A percentile compares a stretch with the other conserved stretches of the same genome.
Evolutionary conservation across 2,888 invertebrate genomes (phyloP).

Genomic region (Athalia rosae): DNA sequence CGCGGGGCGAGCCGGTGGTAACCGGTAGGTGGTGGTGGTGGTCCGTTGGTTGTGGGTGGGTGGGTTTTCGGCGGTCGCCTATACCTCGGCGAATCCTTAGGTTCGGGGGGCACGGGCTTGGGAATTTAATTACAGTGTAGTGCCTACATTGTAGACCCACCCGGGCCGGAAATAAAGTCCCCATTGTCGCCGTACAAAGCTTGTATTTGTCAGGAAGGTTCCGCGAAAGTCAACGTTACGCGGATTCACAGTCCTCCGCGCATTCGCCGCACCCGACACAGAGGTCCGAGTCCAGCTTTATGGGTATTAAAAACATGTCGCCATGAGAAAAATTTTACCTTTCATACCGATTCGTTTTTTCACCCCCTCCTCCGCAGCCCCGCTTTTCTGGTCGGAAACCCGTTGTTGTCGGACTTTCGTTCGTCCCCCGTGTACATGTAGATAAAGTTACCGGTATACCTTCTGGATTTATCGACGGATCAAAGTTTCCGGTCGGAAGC

Average conservation of each 20-base stretch:
- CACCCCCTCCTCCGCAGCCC: too few relatives aligned
- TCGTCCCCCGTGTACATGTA: not conserved
- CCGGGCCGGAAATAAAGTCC: constrained; percentile 73
- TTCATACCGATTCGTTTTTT: too few relatives aligned
- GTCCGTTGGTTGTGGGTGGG: constrained; percentile 44
- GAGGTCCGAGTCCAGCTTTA: not conserved
- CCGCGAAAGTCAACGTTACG: constrained; percentile 8
- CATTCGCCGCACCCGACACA: not conserved
- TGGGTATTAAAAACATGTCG: not conserved
- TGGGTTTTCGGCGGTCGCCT: constrained; percentile 52
- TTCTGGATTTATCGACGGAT: constrained; percentile 48
- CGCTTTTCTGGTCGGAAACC: too few relatives aligned
- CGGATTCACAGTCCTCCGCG: not conserved
- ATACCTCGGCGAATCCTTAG: constrained; percentile 65
- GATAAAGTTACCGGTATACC: constrained; percentile 32
- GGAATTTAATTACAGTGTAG: constrained; percentile 74
- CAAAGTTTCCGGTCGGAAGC: constrained; percentile 52
- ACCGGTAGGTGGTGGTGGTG: not conserved
- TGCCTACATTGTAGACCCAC: constrained; percentile 73
- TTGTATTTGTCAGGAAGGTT: constrained; percentile 70
- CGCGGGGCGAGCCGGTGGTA: too few relatives aligned
- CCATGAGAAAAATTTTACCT: too few relatives aligned
- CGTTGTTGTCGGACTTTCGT: too few relatives aligned
- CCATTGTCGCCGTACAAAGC: constrained; percentile 73
- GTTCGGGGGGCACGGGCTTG: constrained; percentile 61